Percentiles rank a stretch among this genome's conserved stretches.
These are phyloP conservation scores for Prenolepis imparis DNA, from an alignment of 2,888 invertebrate species.

Conservation along the genomic window DNA sequence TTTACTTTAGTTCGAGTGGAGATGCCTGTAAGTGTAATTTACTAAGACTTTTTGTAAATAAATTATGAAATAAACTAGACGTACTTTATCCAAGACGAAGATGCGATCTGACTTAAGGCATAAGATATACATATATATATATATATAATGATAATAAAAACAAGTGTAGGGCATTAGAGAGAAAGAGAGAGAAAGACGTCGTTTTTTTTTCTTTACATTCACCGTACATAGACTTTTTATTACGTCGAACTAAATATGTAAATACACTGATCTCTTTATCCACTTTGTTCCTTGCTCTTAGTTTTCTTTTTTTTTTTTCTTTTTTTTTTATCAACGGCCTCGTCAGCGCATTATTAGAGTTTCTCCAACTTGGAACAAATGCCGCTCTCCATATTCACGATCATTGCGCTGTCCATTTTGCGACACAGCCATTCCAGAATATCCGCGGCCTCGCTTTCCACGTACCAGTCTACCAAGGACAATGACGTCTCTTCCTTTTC, in stretches of 20 bases:
- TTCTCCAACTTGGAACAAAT: slow-evolving; percentile 77
- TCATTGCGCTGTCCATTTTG: slow-evolving; percentile 92
- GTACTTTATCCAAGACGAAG: slow-evolving; percentile 84
- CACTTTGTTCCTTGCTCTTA: slow-evolving; percentile 59
- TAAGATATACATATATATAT: no score
- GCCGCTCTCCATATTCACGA: slow-evolving; percentile 91
- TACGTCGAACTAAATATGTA: slow-evolving; percentile 78
- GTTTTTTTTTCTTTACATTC: slow-evolving; percentile 67
- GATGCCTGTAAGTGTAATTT: slow-evolving; percentile 86
- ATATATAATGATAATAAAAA: slow-evolving; percentile 28
- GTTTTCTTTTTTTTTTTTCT: slow-evolving; percentile 58
- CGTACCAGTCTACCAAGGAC: slow-evolving; percentile 90
- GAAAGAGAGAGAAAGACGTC: slow-evolving; percentile 53
- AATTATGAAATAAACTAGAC: slow-evolving; percentile 86
- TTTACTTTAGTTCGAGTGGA: slow-evolving; percentile 86
- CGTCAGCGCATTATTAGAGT: slow-evolving; percentile 68
- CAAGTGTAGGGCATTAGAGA: slow-evolving; percentile 43
- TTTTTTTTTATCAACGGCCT: slow-evolving; percentile 36
- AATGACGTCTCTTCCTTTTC: slow-evolving; percentile 88
- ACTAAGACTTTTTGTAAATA: slow-evolving; percentile 86
- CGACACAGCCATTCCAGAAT: slow-evolving; percentile 91
- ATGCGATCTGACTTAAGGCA: slow-evolving; percentile 61
- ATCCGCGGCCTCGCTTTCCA: slow-evolving; percentile 89
- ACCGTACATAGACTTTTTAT: slow-evolving; percentile 76
- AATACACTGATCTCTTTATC: slow-evolving; percentile 77